Evolutionary conservation across 2,113 vertebrate genomes (phyloP).

Genomic region (Muntiacus reevesi): DNA sequence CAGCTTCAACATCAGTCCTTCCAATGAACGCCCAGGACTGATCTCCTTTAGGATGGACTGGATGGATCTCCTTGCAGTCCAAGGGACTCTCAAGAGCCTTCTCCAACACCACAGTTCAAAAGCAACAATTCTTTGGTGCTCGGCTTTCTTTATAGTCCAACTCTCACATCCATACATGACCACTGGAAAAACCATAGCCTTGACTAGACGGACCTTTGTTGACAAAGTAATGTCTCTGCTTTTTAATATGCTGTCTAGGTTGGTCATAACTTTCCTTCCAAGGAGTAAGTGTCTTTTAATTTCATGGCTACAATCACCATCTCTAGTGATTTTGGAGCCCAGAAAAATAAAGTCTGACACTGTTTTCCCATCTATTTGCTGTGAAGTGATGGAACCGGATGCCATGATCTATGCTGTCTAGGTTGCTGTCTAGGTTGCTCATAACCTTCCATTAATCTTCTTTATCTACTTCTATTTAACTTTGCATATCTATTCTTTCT

Average conservation of each 20-base stretch:
- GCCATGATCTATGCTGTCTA: neutral
- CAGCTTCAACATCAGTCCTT: neutral
- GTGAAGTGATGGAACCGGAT: neutral
- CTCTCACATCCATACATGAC: neutral
- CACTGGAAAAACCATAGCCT: neutral
- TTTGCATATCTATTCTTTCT: neutral
- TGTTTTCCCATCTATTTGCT: neutral
- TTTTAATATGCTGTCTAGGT: neutral
- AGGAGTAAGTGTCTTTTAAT: neutral
- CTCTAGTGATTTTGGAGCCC: neutral
- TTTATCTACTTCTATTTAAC: neutral
- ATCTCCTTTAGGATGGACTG: neutral
- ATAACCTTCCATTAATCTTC: neutral
- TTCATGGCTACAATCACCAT: neutral
- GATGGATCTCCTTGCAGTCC: neutral
- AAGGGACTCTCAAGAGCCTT: neutral
- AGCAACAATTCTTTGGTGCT: fast-evolving
- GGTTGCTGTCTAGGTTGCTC: neutral
- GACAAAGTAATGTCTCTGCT: neutral
- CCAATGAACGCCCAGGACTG: neutral
- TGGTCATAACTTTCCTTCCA: neutral
- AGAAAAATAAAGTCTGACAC: neutral
- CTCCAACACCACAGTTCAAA: neutral
- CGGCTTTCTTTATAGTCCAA: too few relatives aligned
- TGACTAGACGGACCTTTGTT: neutral